A percentile compares a stretch with the other conserved stretches of the same genome.
phyloP scores from a whole-genome alignment of 2,113 vertebrate species.

The Macrotus californicus region DNA sequence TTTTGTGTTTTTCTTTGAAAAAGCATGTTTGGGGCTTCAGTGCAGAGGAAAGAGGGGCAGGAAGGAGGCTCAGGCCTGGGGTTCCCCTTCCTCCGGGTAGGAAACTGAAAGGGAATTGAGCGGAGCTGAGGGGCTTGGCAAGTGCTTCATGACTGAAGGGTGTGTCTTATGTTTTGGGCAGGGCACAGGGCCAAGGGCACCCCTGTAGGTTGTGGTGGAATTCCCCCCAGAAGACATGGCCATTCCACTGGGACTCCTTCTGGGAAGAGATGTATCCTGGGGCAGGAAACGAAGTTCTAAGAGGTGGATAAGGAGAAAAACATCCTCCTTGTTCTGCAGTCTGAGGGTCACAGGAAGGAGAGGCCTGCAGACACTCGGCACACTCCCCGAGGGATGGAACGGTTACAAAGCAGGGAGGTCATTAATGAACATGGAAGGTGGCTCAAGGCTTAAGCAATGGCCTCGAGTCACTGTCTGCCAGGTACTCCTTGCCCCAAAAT shows the following conservation, averaged over 20 bases:
- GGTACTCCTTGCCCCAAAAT: background rate
- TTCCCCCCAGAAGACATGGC: conserved; percentile 34
- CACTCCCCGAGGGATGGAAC: fast-evolving
- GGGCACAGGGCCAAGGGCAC: background rate
- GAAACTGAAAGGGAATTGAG: background rate
- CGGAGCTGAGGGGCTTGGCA: background rate
- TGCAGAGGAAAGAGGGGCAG: background rate
- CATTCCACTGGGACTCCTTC: conserved; percentile 23
- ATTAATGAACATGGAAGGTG: background rate
- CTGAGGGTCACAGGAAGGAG: background rate
- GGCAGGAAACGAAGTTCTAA: conserved; percentile 37
- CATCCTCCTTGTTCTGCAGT: background rate
- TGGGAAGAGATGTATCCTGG: background rate
- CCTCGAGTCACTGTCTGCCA: background rate
- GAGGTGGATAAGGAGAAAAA: background rate
- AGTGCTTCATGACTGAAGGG: background rate
- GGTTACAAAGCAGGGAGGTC: background rate
- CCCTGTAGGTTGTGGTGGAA: background rate
- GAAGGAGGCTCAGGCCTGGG: background rate
- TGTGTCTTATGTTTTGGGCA: background rate
- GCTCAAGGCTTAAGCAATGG: background rate
- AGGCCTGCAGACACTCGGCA: background rate
- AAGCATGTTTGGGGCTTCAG: background rate
- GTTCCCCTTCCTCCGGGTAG: background rate
- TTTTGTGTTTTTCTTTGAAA: background rate